Base-by-base conservation (phyloP, 2,888 invertebrate species). In the Dryocosmus kuriphilus region DNA sequence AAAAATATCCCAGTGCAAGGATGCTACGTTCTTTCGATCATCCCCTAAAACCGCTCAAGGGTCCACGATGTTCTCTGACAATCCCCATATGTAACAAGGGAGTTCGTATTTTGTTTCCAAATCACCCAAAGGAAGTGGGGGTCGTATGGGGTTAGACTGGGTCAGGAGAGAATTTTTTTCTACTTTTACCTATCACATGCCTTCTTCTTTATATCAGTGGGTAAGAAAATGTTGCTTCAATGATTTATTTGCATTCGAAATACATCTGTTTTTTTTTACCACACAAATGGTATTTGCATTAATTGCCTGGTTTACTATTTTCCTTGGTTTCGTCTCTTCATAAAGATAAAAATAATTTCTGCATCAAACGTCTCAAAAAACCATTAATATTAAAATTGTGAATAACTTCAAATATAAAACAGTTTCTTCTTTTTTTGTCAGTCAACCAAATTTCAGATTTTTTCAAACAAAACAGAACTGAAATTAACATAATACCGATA, bases 81-180 rank as follows among this genome's bases (percentile, higher is more conserved):
- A 22, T 22, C 24, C 57, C 24, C 11, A 24, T 24, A n/a, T n/a
- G n/a, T n/a, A 24, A 14, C 4, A 14, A 62, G 38, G 38, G 65
- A 35, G 35, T 22, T 32, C 11, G 22, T 65, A 65, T 65, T 41
- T 65, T 65, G 63, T 38, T 65, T 65, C 38, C 6, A 38, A 65
- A 65, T 65, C 38, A 65, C 24, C 24, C 22, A 16, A 27, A 71
- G 46, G 32, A 46, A 46, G 27, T 51, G 19, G n/a, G 71, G 51
- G 46, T 51, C 46, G 8, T 32, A 71, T n/a, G 30, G 51, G 71
- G 71, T 71, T 71, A n/a, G 27, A 51, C 71, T 51, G 71, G 30
- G 71, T 71, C 51, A 30, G 30, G n/a, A 51, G 27, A 11, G 46
- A 51, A 30, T 71, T 19, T 30, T 30, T 51, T 71, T 67, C 41